These are phyloP conservation scores for Metallyticus violacea DNA, from an alignment of 2,888 invertebrate genomes.

Conservation along the genomic window DNA sequence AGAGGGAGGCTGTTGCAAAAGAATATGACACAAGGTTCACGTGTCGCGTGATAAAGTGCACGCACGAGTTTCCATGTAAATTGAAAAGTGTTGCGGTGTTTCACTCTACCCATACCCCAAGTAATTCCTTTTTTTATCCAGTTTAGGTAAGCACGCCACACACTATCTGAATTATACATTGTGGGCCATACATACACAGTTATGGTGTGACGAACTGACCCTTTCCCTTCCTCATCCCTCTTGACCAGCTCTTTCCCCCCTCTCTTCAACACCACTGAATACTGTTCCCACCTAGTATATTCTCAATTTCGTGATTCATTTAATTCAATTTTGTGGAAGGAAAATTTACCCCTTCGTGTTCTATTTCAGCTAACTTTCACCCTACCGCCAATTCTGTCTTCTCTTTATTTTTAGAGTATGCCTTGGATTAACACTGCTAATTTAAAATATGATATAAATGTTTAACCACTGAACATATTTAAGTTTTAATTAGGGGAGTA, in stretches of 20 bases:
- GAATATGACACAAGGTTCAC: constrained; percentile 19
- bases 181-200: background rate
- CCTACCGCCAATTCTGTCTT: background rate
- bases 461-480: too few species aligned
- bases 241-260: background rate
- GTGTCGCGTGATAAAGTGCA: constrained; percentile 22
- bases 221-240: background rate
- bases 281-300: background rate
- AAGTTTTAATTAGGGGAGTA: too few species aligned
- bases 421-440: background rate
- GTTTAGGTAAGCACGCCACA: background rate
- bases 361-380: background rate
- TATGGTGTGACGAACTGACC: background rate
- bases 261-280: background rate
- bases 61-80: constrained; percentile 26
- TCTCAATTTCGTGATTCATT: constrained; percentile 2
- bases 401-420: background rate
- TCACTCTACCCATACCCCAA: background rate
- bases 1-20: background rate
- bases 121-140: background rate
- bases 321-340: constrained; percentile 3
- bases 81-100: constrained; percentile 24
- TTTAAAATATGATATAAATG: too few species aligned
- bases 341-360: background rate
- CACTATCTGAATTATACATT: constrained; percentile 12